phyloP scores from a whole-genome alignment of 2,797 vertebrate genomes.

The Sebastes itinus region DNA sequence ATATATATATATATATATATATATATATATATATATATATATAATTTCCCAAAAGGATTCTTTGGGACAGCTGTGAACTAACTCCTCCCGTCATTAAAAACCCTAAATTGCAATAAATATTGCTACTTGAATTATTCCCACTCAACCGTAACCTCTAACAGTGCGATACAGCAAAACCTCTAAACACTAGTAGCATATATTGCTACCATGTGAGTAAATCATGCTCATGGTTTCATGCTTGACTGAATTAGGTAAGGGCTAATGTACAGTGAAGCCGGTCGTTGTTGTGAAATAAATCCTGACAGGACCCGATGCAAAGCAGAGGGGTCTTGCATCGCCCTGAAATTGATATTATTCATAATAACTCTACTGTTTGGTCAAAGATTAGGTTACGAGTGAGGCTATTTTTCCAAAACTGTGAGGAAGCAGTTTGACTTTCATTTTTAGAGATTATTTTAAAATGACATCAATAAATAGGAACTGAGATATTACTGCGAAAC shows the following conservation, averaged over 20 bases:
- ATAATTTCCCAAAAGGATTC: background rate
- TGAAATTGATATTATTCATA: background rate
- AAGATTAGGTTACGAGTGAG: background rate
- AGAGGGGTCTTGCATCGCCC: too few relatives aligned
- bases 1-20: background rate
- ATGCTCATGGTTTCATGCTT: background rate
- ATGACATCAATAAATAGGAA: background rate
- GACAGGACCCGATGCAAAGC: too few relatives aligned
- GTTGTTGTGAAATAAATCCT: too few relatives aligned
- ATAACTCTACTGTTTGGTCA: background rate
- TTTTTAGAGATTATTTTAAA: background rate
- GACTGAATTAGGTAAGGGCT: background rate
- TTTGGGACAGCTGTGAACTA: background rate
- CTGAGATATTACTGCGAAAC: background rate
- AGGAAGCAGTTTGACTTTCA: background rate
- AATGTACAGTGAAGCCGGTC: too few relatives aligned
- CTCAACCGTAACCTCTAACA: background rate
- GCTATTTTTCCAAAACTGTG: background rate
- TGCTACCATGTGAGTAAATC: background rate
- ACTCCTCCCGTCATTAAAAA: background rate
- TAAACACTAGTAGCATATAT: background rate
- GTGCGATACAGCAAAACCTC: background rate
- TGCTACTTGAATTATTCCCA: background rate
- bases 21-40: background rate
- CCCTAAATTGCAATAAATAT: background rate